Percentiles rank a stretch among this genome's conserved stretches.
Evolutionary conservation across 2,888 invertebrate species (phyloP).

Genomic region (Cremastinae sp.): DNA sequence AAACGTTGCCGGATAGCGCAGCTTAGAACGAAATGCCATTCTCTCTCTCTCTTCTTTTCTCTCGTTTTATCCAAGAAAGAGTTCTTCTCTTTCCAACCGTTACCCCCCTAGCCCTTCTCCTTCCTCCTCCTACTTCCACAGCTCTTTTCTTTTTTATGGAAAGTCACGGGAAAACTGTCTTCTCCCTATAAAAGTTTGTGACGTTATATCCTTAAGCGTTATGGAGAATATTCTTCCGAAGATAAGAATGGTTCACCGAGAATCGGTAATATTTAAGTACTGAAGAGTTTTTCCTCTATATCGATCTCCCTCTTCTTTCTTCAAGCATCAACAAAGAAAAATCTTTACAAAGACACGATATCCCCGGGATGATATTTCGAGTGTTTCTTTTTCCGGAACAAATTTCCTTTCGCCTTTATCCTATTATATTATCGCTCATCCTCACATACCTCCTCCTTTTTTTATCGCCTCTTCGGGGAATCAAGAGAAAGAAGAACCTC

Average conservation of each 20-base stretch:
- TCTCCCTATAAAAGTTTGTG: background rate
- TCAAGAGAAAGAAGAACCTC: no score
- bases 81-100: background rate
- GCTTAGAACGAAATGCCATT: background rate
- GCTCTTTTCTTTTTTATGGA: constrained; percentile 7
- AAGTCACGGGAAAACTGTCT: constrained; percentile 3
- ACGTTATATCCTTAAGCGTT: constrained; percentile 6
- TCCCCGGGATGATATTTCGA: background rate
- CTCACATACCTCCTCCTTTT: background rate
- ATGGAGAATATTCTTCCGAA: constrained; percentile 12
- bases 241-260: constrained; percentile 3
- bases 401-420: background rate
- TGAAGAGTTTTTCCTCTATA: background rate
- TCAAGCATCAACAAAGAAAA: background rate
- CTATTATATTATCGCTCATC: background rate
- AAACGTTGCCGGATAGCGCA: background rate
- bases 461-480: no score
- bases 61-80: background rate
- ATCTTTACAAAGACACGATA: background rate
- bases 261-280: constrained; percentile 11
- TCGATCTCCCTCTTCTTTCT: background rate
- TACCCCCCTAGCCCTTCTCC: background rate
- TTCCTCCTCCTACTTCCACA: no score
- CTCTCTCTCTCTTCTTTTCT: background rate
- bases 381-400: background rate